A percentile compares a stretch with the other conserved stretches of the same genome.
phyloP scores from a whole-genome alignment of 2,113 vertebrate genomes.

The Tyto alba region DNA sequence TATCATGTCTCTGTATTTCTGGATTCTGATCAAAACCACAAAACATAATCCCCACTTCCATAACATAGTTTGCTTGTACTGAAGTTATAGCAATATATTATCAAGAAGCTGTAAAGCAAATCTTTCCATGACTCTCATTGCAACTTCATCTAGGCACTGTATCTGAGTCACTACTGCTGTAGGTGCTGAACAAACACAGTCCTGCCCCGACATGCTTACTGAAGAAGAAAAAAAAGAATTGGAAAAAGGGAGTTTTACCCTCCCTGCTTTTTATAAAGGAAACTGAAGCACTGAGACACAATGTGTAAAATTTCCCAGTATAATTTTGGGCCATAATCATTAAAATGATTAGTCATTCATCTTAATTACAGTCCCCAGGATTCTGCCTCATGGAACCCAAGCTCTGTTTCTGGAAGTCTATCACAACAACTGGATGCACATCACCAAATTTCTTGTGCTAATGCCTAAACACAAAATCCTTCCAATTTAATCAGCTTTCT shows the following conservation, averaged over 20 bases:
- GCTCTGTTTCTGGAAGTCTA: not conserved
- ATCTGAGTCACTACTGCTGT: not conserved
- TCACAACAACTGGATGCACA: not conserved
- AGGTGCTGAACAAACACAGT: not conserved
- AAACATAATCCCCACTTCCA: not conserved
- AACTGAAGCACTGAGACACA: not conserved
- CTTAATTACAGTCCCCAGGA: not conserved
- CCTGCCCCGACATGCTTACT: not conserved
- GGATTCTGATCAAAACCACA: not conserved
- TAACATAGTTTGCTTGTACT: not conserved
- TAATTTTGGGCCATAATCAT: not conserved
- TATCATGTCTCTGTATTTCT: not conserved
- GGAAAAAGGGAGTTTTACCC: not conserved
- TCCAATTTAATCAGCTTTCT: not conserved
- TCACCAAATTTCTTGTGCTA: not conserved
- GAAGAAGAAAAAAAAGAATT: not conserved
- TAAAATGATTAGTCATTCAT: not conserved
- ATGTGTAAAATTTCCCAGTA: not conserved
- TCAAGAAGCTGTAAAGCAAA: not conserved
- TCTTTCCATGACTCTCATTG: not conserved
- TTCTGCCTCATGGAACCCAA: not conserved
- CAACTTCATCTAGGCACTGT: not conserved
- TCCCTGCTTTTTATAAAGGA: not conserved
- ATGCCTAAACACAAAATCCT: not conserved
- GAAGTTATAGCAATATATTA: not conserved